Evolutionary conservation across 1,140 invertebrate species (phyloP).

Genomic region (Euschistus heros): DNA sequence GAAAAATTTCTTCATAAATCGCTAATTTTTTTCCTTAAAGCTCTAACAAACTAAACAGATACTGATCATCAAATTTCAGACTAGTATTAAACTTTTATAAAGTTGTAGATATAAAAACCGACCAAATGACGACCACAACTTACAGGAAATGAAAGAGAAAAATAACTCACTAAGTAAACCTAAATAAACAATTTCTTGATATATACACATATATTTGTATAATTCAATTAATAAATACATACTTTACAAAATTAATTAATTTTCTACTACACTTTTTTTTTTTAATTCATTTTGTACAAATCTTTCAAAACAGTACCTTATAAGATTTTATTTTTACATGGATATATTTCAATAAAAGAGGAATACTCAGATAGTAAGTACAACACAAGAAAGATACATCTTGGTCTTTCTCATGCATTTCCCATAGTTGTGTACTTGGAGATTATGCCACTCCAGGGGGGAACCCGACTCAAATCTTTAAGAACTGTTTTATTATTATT

Average conservation of each 20-base stretch:
- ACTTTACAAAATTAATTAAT: conserved; percentile 1
- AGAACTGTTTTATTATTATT: not conserved
- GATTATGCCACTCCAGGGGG: not conserved
- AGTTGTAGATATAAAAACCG: conserved; percentile 24
- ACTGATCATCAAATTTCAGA: not conserved
- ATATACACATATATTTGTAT: not conserved
- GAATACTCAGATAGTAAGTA: conserved; percentile 8
- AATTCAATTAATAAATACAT: conserved; percentile 2
- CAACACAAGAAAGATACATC: not conserved
- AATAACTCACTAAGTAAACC: conserved; percentile 10
- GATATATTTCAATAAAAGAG: too few relatives aligned
- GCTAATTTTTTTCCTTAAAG: not conserved
- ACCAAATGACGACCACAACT: conserved; percentile 16
- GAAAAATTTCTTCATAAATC: not conserved
- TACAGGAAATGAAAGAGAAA: conserved; percentile 15
- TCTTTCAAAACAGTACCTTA: too few relatives aligned
- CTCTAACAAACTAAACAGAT: conserved; percentile 5
- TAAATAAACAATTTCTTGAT: conserved; percentile 6
- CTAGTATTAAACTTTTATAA: conserved; percentile 14
- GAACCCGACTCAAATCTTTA: conserved; percentile 18
- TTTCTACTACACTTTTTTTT: conserved; percentile 2
- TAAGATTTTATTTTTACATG: too few relatives aligned
- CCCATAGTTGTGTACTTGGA: conserved; percentile 15
- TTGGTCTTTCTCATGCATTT: conserved; percentile 15
- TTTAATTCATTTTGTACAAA: not conserved